Base-by-base conservation (phyloP, 2,797 vertebrate genomes). In the Paratrypauchen microcephalus region DNA sequence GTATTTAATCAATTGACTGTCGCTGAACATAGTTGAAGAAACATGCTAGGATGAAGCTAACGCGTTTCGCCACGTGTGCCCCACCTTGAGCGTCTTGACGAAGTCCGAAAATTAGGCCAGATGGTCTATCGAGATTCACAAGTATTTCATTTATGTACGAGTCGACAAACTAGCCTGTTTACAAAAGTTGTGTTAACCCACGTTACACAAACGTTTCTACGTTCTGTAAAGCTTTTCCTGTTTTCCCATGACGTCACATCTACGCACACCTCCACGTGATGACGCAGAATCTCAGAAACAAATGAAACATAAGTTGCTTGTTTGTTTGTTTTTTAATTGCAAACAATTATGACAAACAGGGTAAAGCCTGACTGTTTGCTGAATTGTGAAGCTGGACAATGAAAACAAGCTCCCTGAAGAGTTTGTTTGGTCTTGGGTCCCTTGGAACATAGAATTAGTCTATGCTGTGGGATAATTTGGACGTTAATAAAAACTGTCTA, bases 341-440 rank as follows among this genome's bases (percentile, higher is more conserved):
- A 94, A 95, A 94, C 92, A 94, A 89, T 90, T 87, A 93, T 93
- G 91, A 94, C 93, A 95, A 93, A 91, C 93, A 95, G 90, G 47
- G 92, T 92, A 94, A 93, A 93, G 91, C 58, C 57, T 32, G 92
- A 94, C 91, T 92, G 91, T 92, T 92, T 92, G 86, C 90, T 82
- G 91, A 91, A 90, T 85, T 90, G 89, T 93, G 80, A n/a, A 93
- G 85, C 87, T 82, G 89, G 91, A 90, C 87, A 84, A 88, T 45
- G 65, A 91, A 87, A 91, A 92, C 84, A 45, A 92, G 87, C 86
- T 91, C 85, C 83, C 73, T 78, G 75, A 70, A 76, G 86, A 92
- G 88, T 90, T 81, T 82, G 82, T 88, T 86, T 82, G 89, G 88
- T 89, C 86, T 86, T 85, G 90, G 86, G 89, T 85, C 88, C 84